Conservation (phyloP, 2,113 vertebrate genomes). For the Channa argus region DNA sequence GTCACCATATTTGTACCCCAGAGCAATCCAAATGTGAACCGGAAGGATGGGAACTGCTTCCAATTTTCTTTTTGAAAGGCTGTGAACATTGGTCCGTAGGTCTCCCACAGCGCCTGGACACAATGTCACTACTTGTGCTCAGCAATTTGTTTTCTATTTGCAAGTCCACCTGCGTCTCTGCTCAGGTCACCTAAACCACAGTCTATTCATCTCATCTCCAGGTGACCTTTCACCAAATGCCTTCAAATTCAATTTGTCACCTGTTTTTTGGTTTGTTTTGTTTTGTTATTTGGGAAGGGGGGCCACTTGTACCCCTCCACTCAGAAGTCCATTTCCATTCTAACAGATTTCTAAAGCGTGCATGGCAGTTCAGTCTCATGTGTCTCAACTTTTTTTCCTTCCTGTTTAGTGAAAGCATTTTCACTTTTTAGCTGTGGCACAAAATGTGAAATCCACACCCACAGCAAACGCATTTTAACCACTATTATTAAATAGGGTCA, state of each 20-base stretch:
- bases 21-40: slow-evolving; percentile 7
- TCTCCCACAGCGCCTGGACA: slow-evolving; percentile 41
- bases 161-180: slow-evolving; percentile 75
- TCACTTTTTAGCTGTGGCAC: slow-evolving; percentile 23
- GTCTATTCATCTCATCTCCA: slow-evolving; percentile 49
- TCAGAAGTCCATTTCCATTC: slow-evolving; percentile 22
- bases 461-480: slow-evolving; percentile 22
- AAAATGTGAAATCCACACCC: slow-evolving; percentile 3
- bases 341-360: background rate
- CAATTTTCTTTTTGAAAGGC: slow-evolving; percentile 57
- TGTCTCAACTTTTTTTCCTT: background rate
- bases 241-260: slow-evolving; percentile 65
- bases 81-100: slow-evolving; percentile 53
- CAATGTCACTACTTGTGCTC: slow-evolving; percentile 53
- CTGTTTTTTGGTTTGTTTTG: background rate
- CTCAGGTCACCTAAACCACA: slow-evolving; percentile 40
- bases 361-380: slow-evolving; percentile 1
- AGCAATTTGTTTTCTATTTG: slow-evolving; percentile 80
- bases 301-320: slow-evolving; percentile 7
- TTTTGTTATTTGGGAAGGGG: background rate
- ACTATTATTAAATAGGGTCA: slow-evolving; percentile 44
- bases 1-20: slow-evolving; percentile 29
- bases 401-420: slow-evolving; percentile 32
- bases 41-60: slow-evolving; percentile 25
- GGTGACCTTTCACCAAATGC: slow-evolving; percentile 63